A percentile compares a stretch with the other conserved stretches of the same genome.
Evolutionary conservation across 1,140 invertebrate genomes (phyloP).

Genomic region (Ostrea edulis): DNA sequence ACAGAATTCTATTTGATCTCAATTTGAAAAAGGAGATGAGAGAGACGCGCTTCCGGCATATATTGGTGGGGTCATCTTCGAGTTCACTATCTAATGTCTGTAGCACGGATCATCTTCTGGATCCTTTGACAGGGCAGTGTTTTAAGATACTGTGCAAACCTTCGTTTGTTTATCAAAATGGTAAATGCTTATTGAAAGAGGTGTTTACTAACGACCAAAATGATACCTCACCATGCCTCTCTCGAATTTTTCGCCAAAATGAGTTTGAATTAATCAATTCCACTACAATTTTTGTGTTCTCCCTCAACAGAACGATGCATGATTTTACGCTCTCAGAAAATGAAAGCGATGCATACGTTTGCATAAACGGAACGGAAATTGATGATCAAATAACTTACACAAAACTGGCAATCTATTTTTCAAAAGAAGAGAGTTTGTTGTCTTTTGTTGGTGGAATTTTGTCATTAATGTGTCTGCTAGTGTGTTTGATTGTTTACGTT

Average conservation of each 20-base stretch:
- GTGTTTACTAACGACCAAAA: background rate
- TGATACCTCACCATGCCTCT: conserved; percentile 10
- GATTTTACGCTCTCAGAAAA: conserved; percentile 14
- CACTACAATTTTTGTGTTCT: conserved; percentile 46
- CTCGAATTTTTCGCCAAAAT: conserved; percentile 42
- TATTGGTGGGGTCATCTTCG: background rate
- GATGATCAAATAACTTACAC: conserved; percentile 16
- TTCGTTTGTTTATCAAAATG: conserved; percentile 47
- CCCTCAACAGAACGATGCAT: conserved; percentile 24
- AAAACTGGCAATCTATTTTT: conserved; percentile 39
- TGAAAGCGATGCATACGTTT: conserved; percentile 43
- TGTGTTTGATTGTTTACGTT: conserved; percentile 76
- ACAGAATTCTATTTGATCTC: conserved; percentile 52
- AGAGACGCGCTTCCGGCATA: background rate
- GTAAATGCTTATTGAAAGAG: conserved; percentile 47
- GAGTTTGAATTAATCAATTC: conserved; percentile 51
- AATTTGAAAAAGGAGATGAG: background rate
- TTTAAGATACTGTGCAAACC: conserved; percentile 54
- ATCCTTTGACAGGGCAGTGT: conserved; percentile 63
- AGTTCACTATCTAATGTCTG: conserved; percentile 45
- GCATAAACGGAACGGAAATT: conserved; percentile 47
- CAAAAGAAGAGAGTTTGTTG: conserved; percentile 56
- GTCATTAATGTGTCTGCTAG: conserved; percentile 62
- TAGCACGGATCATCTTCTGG: conserved; percentile 55
- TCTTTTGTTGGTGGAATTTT: conserved; percentile 62